Evolutionary conservation across 2,888 invertebrate genomes (phyloP), one percentile per base, ranked within the genome.

Genomic region (Nephrocerus scutellatus): DNA sequence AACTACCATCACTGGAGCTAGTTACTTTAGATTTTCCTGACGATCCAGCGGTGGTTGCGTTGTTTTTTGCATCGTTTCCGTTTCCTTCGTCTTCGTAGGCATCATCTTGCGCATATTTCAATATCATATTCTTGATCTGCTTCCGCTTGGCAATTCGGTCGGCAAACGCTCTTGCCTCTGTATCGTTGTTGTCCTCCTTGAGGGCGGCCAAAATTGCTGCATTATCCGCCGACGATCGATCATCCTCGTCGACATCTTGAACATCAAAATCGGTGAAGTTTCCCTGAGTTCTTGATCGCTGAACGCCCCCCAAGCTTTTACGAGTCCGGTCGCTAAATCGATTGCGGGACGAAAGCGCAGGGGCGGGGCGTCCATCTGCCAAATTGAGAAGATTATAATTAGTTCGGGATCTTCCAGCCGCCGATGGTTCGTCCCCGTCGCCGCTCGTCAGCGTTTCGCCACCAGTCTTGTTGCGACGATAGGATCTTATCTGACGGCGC

Each of bases 91-190:
- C 49, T 43, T 58, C 57, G 38, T 47, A 44, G 44, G 84, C 83
- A 54, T 84, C 84, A 49, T 86, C 70, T 30, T 83, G 84, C 20
- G 84, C 80, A 63, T 88, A 88, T 63, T 87, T 88, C 73, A 82
- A 75, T 44, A 87, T 85, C 42, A 89, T 71, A 60, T 89, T 88
- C 60, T 84, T 86, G 9, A 88, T 75, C 55, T 83, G 88, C 57
- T 87, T 87, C 23, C 88, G 76, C 53, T 82, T 80, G 8, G 82
- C 82, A 62, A 86, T 85, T 29, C 88, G 74, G 50, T 88, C 87
- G 49, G 75, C 74, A 31, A 72, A 44, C 72, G 62, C 66, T 40
- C 59, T 60, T 64, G 72, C 59, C 71, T 70, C 47, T 53, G 71
- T 24, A 16, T 56, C 62, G 47, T 67, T 68, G 40, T 70, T 74